Conservation (phyloP, 2,113 vertebrate genomes). For the Gymnocephalus cernua region DNA sequence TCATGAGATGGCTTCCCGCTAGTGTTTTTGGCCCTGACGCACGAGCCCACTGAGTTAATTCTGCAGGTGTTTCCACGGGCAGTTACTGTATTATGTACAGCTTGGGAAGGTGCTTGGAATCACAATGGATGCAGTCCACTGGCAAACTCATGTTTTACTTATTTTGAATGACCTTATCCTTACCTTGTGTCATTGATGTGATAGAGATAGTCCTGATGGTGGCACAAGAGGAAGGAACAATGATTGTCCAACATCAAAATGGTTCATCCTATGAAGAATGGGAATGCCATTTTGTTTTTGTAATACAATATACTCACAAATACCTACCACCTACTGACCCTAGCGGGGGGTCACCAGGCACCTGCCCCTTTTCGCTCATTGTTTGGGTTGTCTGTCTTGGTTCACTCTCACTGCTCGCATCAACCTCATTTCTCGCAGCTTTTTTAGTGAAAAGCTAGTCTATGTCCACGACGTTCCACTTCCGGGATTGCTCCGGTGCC, state of each 20-base stretch:
- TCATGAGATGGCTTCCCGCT: slow-evolving; percentile 63
- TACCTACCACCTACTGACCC: background rate
- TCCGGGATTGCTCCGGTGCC: no score
- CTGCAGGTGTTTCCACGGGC: slow-evolving; percentile 43
- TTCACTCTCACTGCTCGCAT: background rate
- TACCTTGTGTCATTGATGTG: background rate
- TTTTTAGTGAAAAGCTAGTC: background rate
- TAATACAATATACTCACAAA: no score
- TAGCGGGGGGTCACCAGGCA: no score
- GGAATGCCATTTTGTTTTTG: background rate
- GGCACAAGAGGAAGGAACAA: background rate
- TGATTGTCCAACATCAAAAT: background rate
- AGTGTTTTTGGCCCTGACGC: slow-evolving; percentile 47
- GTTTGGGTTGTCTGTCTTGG: background rate
- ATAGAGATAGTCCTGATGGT: background rate
- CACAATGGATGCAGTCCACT: background rate
- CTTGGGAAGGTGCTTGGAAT: slow-evolving; percentile 23
- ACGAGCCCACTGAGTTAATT: slow-evolving; percentile 30
- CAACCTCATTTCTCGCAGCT: background rate
- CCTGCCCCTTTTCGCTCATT: background rate
- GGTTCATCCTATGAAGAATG: background rate
- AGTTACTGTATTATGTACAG: background rate
- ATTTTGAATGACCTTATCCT: background rate
- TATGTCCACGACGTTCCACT: no score
- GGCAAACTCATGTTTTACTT: background rate